Evolutionary conservation across 2,113 vertebrate species (phyloP).

Genomic region (Paramormyrops kingsleyae): DNA sequence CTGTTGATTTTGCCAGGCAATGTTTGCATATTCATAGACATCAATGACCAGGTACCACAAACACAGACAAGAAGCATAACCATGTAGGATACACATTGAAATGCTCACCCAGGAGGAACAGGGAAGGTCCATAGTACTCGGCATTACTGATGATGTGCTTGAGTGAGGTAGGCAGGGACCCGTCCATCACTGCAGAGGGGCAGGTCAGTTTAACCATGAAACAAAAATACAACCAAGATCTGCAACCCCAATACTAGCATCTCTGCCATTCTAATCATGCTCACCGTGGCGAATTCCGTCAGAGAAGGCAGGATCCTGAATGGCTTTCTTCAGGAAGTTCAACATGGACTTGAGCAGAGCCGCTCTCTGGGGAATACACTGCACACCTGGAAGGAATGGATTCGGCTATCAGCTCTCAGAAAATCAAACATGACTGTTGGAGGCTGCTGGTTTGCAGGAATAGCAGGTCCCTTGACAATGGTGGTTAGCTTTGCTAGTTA

Average conservation of each 20-base stretch:
- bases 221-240: neutral
- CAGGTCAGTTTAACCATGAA: neutral
- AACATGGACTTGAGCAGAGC: constrained; percentile 94
- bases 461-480: neutral
- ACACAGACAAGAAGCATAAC: neutral
- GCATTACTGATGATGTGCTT: constrained; percentile 97
- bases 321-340: constrained; percentile 96
- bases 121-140: constrained; percentile 90
- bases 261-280: constrained; percentile 6
- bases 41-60: neutral
- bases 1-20: neutral
- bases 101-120: constrained; percentile 82
- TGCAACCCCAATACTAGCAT: neutral
- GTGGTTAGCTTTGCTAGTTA: neutral
- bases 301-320: constrained; percentile 91
- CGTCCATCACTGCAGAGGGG: constrained; percentile 81
- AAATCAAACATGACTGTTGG: neutral
- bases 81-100: neutral
- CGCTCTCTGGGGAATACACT: constrained; percentile 92
- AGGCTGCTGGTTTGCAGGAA: neutral
- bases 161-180: constrained; percentile 89
- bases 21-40: neutral
- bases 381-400: constrained; percentile 64
- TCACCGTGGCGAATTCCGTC: constrained; percentile 91
- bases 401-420: neutral